phyloP scores from a whole-genome alignment of 2,113 vertebrate species.

The Oxygymnocypris stewartii region DNA sequence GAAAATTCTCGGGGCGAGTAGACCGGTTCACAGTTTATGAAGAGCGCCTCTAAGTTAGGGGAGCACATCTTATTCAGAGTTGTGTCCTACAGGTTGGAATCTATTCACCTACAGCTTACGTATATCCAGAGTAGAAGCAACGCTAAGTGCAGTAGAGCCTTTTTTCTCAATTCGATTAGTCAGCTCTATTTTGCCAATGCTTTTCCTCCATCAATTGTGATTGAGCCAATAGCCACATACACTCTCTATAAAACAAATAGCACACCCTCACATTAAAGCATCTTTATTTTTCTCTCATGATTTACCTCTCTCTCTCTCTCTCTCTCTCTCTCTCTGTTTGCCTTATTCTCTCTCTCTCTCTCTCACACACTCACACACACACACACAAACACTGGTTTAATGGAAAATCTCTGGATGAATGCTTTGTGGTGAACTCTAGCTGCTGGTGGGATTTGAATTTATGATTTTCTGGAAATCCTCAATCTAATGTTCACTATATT shows the following conservation, averaged over 20 bases:
- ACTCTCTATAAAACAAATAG: constrained; percentile 37
- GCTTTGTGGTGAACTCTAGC: constrained; percentile 52
- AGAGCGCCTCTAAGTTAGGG: no score
- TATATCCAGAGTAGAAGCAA: neutral
- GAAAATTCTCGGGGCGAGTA: no score
- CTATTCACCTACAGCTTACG: constrained; percentile 27
- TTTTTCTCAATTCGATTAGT: constrained; percentile 42
- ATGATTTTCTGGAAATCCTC: constrained; percentile 58
- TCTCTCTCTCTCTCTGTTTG: neutral
- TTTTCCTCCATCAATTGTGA: constrained; percentile 50
- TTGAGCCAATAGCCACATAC: constrained; percentile 49
- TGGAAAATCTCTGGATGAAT: constrained; percentile 54
- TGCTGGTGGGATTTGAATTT: constrained; percentile 49
- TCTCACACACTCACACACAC: no score
- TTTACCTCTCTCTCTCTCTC: constrained; percentile 1
- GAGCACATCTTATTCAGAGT: no score
- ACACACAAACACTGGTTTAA: constrained; percentile 51
- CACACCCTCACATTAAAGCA: constrained; percentile 14
- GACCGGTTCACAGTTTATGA: no score
- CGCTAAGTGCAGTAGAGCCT: constrained; percentile 40
- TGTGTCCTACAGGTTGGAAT: constrained; percentile 19
- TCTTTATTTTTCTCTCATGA: neutral
- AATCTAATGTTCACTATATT: constrained; percentile 55
- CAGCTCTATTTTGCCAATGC: constrained; percentile 47
- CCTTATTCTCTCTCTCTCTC: neutral